Percentiles rank a stretch among this genome's conserved stretches.
Conservation (phyloP, 2,888 invertebrate species). For the Drosophila setosimentum region DNA sequence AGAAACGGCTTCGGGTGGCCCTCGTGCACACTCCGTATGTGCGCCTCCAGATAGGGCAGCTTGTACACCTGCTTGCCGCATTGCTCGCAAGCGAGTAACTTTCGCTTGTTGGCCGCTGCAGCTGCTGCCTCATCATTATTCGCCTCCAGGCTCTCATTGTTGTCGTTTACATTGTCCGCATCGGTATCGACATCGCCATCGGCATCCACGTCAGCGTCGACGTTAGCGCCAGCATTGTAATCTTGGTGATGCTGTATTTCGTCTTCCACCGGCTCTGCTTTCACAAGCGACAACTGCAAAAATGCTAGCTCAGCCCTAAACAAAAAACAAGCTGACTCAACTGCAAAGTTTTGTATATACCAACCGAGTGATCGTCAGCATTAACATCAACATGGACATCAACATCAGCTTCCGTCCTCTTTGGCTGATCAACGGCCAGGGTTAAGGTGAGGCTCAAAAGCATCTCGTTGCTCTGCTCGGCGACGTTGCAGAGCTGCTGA, state of each 20-base stretch:
- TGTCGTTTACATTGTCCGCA: constrained; percentile 2
- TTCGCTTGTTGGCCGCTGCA: constrained; percentile 47
- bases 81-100: constrained; percentile 59
- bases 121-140: constrained; percentile 27
- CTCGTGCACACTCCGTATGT: constrained; percentile 79
- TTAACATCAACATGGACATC: not conserved
- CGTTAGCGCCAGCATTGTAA: constrained; percentile 4
- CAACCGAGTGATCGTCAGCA: constrained; percentile 40
- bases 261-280: constrained; percentile 53
- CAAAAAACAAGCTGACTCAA: constrained; percentile 46
- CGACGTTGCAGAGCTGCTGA: constrained; percentile 69
- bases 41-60: constrained; percentile 79
- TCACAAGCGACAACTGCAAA: constrained; percentile 57
- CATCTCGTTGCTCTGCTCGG: constrained; percentile 62
- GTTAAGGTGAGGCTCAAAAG: constrained; percentile 28
- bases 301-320: constrained; percentile 61
- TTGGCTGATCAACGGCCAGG: constrained; percentile 9
- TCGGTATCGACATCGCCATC: constrained; percentile 4
- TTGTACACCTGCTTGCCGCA: constrained; percentile 81
- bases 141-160: constrained; percentile 17
- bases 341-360: constrained; percentile 48
- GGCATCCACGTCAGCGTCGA: not conserved
- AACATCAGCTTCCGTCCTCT: not conserved
- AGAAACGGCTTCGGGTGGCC: constrained; percentile 81
- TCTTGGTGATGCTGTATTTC: constrained; percentile 13